phyloP scores from a whole-genome alignment of 2,888 invertebrate genomes.

The Isoperla grammatica region DNA sequence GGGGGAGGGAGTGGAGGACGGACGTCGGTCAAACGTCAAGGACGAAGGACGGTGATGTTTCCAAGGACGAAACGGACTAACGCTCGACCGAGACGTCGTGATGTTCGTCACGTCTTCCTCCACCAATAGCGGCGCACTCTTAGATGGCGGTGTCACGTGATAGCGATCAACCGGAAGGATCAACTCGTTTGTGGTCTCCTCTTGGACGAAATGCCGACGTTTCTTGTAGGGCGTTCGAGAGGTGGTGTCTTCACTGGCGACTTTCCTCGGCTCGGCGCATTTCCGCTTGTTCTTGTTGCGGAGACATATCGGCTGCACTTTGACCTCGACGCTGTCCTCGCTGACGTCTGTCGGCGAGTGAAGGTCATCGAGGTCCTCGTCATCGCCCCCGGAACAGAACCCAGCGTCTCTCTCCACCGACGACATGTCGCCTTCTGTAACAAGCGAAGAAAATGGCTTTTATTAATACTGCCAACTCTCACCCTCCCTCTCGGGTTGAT shows the following conservation, averaged over 20 bases:
- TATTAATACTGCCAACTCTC: too few species aligned
- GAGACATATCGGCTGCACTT: constrained; percentile 53
- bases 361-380: constrained; percentile 44
- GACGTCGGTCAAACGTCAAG: constrained; percentile 6
- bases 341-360: constrained; percentile 59
- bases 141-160: not conserved
- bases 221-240: constrained; percentile 60
- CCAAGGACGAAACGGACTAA: constrained; percentile 61
- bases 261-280: constrained; percentile 59
- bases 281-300: constrained; percentile 58
- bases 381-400: constrained; percentile 62
- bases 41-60: constrained; percentile 39
- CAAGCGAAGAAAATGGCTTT: not conserved
- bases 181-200: not conserved
- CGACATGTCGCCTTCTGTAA: constrained; percentile 12
- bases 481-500: too few species aligned
- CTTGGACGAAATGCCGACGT: constrained; percentile 39
- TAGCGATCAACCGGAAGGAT: not conserved
- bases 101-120: not conserved
- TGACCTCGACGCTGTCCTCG: constrained; percentile 61
- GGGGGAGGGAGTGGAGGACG: constrained; percentile 4
- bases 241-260: constrained; percentile 46
- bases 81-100: constrained; percentile 16
- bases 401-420: constrained; percentile 46
- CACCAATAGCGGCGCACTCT: not conserved